These are phyloP conservation scores for Equus quagga DNA, from an alignment of 2,113 vertebrate genomes.

Conservation along the genomic window DNA sequence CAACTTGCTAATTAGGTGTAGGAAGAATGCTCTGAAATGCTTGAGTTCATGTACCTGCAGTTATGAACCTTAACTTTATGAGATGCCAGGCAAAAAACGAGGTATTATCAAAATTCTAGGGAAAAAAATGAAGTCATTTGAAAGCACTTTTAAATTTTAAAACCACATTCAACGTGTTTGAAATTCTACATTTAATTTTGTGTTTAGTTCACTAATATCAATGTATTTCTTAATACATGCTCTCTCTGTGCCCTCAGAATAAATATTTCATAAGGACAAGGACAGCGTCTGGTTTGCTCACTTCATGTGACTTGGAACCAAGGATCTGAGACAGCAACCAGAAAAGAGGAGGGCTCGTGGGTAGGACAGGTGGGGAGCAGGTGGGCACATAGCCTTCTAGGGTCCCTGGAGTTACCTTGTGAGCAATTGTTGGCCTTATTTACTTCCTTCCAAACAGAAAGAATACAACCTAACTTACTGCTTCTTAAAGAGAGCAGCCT, in stretches of 20 bases:
- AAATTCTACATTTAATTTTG: conserved; percentile 3
- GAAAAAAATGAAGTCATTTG: background rate
- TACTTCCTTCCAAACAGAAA: background rate
- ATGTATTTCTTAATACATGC: background rate
- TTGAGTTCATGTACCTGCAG: background rate
- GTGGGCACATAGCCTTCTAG: too few relatives aligned
- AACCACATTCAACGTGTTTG: background rate
- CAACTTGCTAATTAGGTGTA: background rate
- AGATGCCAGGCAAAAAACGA: background rate
- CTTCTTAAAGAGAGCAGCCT: background rate
- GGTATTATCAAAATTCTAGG: background rate
- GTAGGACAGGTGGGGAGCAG: background rate
- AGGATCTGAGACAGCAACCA: background rate
- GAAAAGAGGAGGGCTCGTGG: background rate
- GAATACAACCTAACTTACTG: background rate
- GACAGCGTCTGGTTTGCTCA: background rate
- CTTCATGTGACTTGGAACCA: background rate
- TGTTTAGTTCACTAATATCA: background rate
- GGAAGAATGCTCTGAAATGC: background rate
- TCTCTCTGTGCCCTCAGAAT: background rate
- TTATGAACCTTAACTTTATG: conserved; percentile 24
- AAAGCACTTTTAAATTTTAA: background rate
- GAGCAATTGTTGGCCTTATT: background rate
- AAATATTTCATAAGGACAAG: background rate
- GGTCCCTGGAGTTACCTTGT: background rate